Conservation (phyloP, 2,797 vertebrate species). For the Eidolon dupreanum region DNA sequence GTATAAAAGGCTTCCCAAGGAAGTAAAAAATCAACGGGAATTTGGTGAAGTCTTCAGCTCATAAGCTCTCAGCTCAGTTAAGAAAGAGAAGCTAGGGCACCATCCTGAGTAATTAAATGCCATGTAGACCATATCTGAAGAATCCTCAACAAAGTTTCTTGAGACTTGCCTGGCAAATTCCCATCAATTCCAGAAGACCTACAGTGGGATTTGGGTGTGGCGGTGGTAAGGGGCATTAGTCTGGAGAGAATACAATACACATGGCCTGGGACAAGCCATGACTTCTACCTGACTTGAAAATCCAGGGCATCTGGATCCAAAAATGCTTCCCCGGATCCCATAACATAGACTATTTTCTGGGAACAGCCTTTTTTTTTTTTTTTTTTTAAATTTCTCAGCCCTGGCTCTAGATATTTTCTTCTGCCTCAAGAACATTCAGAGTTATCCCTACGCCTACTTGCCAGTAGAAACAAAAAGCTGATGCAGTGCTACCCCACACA, state of each 20-base stretch:
- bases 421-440: neutral
- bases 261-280: neutral
- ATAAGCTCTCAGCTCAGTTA: neutral
- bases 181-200: neutral
- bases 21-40: neutral
- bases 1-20: neutral
- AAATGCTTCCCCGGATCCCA: neutral
- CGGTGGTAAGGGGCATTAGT: neutral
- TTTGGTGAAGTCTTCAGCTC: neutral
- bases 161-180: neutral
- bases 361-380: neutral
- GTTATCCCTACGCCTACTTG: neutral
- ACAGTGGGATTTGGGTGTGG: too few species aligned
- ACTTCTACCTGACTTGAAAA: neutral
- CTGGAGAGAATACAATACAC: neutral
- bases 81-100: neutral
- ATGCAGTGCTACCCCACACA: neutral
- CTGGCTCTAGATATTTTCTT: neutral
- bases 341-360: neutral
- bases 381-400: neutral
- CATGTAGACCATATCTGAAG: neutral
- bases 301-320: neutral
- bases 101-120: neutral
- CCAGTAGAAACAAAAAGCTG: neutral
- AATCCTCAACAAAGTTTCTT: neutral